These are phyloP conservation scores for Saccostrea echinata DNA, from an alignment of 1,140 invertebrate genomes.

Conservation along the genomic window DNA sequence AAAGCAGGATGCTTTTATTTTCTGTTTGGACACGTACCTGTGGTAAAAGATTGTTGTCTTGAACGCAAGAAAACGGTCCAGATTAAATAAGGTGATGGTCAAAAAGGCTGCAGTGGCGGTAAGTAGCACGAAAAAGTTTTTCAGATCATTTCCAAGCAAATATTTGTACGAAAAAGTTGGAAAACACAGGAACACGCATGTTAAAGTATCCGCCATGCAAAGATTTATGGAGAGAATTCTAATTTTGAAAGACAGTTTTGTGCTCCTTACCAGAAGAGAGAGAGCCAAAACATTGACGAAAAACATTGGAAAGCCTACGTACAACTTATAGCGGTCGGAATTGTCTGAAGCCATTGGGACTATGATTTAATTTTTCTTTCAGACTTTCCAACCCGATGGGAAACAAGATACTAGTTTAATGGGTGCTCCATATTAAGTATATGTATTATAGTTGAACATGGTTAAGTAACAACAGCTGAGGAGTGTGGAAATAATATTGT, in stretches of 20 bases:
- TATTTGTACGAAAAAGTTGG: not conserved
- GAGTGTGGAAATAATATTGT: not conserved
- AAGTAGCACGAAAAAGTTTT: not conserved
- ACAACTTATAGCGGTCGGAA: not conserved
- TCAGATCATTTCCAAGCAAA: not conserved
- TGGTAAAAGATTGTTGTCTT: not conserved
- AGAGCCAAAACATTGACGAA: not conserved
- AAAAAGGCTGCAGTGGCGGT: not conserved
- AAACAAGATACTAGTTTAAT: not conserved
- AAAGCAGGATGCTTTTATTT: not conserved
- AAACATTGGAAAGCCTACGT: not conserved
- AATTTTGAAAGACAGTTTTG: slow-evolving; percentile 6
- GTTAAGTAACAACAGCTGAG: not conserved
- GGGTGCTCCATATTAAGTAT: not conserved
- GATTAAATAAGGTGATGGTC: slow-evolving; percentile 1
- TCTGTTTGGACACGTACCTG: not conserved
- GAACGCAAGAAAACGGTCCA: not conserved
- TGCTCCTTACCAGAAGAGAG: not conserved
- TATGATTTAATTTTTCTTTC: not conserved
- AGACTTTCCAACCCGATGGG: not conserved
- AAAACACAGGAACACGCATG: not conserved
- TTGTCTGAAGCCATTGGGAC: not conserved
- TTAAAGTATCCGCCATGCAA: not conserved
- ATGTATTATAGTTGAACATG: not conserved
- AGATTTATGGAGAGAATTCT: slow-evolving; percentile 10